A percentile compares a stretch with the other conserved stretches of the same genome.
phyloP scores from a whole-genome alignment of 2,797 vertebrate species.

The Clamator glandarius region DNA sequence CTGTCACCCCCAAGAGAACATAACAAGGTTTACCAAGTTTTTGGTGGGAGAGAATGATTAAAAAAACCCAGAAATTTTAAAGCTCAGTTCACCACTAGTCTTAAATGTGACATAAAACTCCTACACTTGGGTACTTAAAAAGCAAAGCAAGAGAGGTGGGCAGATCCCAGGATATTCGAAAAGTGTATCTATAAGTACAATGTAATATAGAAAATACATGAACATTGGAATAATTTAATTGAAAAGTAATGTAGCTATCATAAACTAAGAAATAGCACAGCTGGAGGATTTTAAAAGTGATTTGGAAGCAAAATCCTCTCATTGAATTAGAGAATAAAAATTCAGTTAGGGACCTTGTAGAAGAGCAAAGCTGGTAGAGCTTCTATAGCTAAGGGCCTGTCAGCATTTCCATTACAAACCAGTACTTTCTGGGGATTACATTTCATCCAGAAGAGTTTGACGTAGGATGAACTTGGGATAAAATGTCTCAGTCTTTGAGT shows the following conservation, averaged over 20 bases:
- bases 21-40: not conserved
- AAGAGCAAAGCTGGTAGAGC: conserved; percentile 34
- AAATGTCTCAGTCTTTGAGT: conserved; percentile 36
- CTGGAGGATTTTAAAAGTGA: conserved; percentile 73
- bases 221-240: conserved; percentile 73
- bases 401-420: conserved; percentile 39
- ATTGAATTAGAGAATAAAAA: conserved; percentile 73
- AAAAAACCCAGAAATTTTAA: conserved; percentile 20
- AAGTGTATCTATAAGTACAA: conserved; percentile 55
- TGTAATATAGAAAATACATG: conserved; percentile 68
- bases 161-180: conserved; percentile 18
- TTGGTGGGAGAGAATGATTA: not conserved
- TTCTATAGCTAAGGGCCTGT: conserved; percentile 20
- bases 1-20: not conserved
- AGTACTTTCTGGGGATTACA: conserved; percentile 54
- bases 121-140: not conserved
- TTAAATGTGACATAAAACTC: conserved; percentile 36
- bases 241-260: conserved; percentile 66
- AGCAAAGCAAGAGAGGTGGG: not conserved
- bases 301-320: conserved; percentile 74
- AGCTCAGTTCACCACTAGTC: not conserved
- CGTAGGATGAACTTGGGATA: conserved; percentile 53
- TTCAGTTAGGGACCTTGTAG: conserved; percentile 59
- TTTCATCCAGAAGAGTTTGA: conserved; percentile 42
- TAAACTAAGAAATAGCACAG: conserved; percentile 65